Percentiles rank a stretch among this genome's conserved stretches.
phyloP scores from a whole-genome alignment of 2,888 invertebrate species.

The Phortica okadai region DNA sequence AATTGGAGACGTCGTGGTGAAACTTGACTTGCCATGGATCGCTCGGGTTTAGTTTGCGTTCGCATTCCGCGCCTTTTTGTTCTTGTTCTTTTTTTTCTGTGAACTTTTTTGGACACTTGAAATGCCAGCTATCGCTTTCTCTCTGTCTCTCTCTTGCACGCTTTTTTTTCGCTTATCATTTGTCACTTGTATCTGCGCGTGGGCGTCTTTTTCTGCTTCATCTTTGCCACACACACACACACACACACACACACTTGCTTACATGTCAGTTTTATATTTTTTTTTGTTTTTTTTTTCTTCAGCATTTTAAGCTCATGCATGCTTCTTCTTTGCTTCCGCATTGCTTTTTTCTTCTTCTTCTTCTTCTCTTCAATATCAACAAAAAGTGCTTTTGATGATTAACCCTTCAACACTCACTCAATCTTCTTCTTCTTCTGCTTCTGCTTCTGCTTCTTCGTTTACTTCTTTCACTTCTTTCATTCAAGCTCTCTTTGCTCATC shows the following conservation, averaged over 20 bases:
- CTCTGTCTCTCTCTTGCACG: too few relatives aligned
- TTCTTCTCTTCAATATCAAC: background rate
- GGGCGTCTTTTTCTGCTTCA: too few relatives aligned
- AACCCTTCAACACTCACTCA: background rate
- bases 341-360: background rate
- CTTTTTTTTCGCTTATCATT: background rate
- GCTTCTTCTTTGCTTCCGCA: too few relatives aligned
- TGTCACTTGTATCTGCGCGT: background rate
- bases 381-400: background rate
- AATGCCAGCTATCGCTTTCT: too few relatives aligned
- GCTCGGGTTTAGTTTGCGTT: background rate
- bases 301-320: too few relatives aligned
- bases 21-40: too few relatives aligned
- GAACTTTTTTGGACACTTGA: background rate
- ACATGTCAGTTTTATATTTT: too few relatives aligned
- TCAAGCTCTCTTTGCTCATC: background rate
- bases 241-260: too few relatives aligned
- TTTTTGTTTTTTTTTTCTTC: too few relatives aligned
- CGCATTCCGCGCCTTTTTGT: background rate
- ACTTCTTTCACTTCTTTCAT: background rate
- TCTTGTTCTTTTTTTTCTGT: background rate
- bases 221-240: too few relatives aligned
- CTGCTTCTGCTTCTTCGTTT: too few relatives aligned
- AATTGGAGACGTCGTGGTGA: too few relatives aligned
- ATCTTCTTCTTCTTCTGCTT: background rate